These are phyloP conservation scores for Drosophila differens DNA, from an alignment of 2,888 invertebrate genomes.

Conservation along the genomic window DNA sequence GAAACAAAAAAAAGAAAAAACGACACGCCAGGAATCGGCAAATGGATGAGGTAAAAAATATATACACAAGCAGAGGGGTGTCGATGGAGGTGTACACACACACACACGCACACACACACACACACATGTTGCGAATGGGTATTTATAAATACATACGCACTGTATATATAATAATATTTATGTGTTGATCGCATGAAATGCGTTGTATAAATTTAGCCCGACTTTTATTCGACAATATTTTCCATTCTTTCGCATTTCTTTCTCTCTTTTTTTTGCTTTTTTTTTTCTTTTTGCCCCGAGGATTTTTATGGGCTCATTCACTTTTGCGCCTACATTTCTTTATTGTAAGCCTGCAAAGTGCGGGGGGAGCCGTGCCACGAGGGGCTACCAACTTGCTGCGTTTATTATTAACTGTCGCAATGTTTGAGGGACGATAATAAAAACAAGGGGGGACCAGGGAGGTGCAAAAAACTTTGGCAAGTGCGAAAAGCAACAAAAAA, in stretches of 20 bases:
- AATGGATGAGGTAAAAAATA: slow-evolving; percentile 25
- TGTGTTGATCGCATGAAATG: slow-evolving; percentile 81
- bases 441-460: slow-evolving; percentile 6
- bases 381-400: slow-evolving; percentile 46
- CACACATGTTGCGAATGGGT: slow-evolving; percentile 36
- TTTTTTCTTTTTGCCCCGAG: slow-evolving; percentile 12
- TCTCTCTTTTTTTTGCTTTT: slow-evolving; percentile 14
- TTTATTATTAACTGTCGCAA: slow-evolving; percentile 78
- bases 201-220: slow-evolving; percentile 75
- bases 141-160: slow-evolving; percentile 36
- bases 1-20: background rate
- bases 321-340: slow-evolving; percentile 38
- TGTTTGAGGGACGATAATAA: slow-evolving; percentile 52
- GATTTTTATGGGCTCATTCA: slow-evolving; percentile 60
- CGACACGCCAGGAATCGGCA: slow-evolving; percentile 15
- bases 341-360: slow-evolving; percentile 36
- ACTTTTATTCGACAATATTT: slow-evolving; percentile 65
- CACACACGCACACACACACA: background rate
- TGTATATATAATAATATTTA: slow-evolving; percentile 75
- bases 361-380: background rate
- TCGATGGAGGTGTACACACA: background rate
- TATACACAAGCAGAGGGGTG: background rate
- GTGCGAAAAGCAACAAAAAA: slow-evolving; percentile 12
- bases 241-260: slow-evolving; percentile 34
- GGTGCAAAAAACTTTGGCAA: slow-evolving; percentile 33